Evolutionary conservation across 92 coral and sea anemone genomes (phyloP).

Genomic region (Epizoanthus illoricatus): DNA sequence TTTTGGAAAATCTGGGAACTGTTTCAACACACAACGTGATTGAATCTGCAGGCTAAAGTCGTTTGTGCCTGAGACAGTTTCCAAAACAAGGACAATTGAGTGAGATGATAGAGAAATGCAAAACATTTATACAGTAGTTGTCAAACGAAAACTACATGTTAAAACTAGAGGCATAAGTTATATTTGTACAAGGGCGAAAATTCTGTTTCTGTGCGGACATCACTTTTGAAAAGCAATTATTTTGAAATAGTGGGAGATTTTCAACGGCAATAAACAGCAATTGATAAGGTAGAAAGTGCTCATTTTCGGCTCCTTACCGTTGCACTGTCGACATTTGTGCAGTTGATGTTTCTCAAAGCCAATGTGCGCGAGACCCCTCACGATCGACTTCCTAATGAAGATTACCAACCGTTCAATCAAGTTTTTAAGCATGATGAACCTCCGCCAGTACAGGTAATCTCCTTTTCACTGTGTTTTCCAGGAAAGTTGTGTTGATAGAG

Average conservation of each 20-base stretch:
- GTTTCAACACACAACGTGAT: neutral
- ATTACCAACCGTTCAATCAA: neutral
- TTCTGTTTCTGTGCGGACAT: neutral
- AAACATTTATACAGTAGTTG: no score
- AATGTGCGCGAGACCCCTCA: constrained; percentile 5
- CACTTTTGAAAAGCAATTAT: neutral
- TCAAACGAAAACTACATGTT: no score
- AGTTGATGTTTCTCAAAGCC: constrained; percentile 35
- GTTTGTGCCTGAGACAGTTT: no score
- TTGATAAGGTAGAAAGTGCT: neutral
- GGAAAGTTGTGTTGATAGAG: neutral
- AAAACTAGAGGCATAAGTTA: no score
- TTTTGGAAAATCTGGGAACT: neutral
- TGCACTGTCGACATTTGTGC: constrained; percentile 22
- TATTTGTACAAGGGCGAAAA: no score
- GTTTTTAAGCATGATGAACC: constrained; percentile 14
- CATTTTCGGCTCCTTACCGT: constrained; percentile 20
- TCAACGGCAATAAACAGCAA: neutral
- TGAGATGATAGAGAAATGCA: no score
- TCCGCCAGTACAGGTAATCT: neutral
- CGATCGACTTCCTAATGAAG: constrained; percentile 13
- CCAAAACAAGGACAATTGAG: no score
- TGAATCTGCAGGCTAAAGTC: neutral
- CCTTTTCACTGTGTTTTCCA: neutral
- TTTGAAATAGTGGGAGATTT: neutral